Evolutionary conservation across 92 coral and sea anemone genomes (phyloP).

Genomic region (Virgularia gustaviana): DNA sequence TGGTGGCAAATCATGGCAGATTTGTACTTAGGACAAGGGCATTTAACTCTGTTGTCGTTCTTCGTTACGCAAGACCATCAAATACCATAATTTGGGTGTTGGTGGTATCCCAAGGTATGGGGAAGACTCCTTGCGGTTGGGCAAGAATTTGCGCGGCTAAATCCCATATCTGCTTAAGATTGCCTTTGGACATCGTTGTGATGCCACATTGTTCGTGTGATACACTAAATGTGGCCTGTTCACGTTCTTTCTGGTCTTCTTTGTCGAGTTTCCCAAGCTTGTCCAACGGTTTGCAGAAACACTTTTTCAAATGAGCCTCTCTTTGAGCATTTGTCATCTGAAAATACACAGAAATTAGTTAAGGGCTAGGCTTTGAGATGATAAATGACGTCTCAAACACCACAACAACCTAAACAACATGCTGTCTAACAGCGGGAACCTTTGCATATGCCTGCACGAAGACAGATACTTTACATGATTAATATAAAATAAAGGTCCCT

Average conservation of each 20-base stretch:
- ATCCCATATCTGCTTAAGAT: slow-evolving; percentile 45
- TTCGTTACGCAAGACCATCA: too few species aligned
- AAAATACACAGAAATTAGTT: too few species aligned
- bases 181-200: slow-evolving; percentile 34
- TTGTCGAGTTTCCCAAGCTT: slow-evolving; percentile 3
- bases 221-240: slow-evolving; percentile 15
- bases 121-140: slow-evolving; percentile 25
- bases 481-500: too few species aligned
- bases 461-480: too few species aligned
- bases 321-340: slow-evolving; percentile 40
- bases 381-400: too few species aligned
- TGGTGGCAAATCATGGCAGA: slow-evolving; percentile 40
- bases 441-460: too few species aligned
- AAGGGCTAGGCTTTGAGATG: too few species aligned
- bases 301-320: slow-evolving; percentile 39
- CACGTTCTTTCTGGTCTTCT: neutral
- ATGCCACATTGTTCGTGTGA: slow-evolving; percentile 34
- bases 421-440: too few species aligned
- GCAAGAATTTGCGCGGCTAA: slow-evolving; percentile 31
- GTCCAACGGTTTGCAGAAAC: slow-evolving; percentile 40
- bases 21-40: slow-evolving; percentile 32
- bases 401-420: too few species aligned
- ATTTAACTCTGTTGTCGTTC: too few species aligned
- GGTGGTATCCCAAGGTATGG: slow-evolving; percentile 32
- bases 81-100: slow-evolving; percentile 38